Percentiles rank a stretch among this genome's conserved stretches.
phyloP scores from a whole-genome alignment of 2,797 vertebrate species.

The Triplophysa yarkandensis region DNA sequence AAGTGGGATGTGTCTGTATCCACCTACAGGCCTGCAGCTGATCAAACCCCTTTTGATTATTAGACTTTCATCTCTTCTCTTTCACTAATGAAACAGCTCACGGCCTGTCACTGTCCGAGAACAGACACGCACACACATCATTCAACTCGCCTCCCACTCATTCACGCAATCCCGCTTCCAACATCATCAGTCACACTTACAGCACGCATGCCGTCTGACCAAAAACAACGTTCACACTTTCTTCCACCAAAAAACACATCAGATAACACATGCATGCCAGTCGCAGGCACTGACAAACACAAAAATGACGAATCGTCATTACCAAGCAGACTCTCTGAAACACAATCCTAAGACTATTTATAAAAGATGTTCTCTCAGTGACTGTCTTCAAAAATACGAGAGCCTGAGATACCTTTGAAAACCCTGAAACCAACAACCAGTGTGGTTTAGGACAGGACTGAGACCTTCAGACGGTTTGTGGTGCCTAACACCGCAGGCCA shows the following conservation, averaged over 20 bases:
- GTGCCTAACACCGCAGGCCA: conserved; percentile 8
- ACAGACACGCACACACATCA: conserved; percentile 15
- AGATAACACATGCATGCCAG: conserved; percentile 28
- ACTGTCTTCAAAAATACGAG: background rate
- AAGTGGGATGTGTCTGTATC: conserved; percentile 16
- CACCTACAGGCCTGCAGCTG: conserved; percentile 41
- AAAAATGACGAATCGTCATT: conserved; percentile 42
- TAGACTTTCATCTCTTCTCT: conserved; percentile 43
- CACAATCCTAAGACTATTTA: background rate
- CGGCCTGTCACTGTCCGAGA: conserved; percentile 29
- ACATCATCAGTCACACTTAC: conserved; percentile 40
- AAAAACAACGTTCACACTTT: conserved; percentile 46
- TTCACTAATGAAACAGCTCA: conserved; percentile 44
- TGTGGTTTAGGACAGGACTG: conserved; percentile 10
- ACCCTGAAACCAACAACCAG: background rate
- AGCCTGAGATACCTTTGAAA: background rate
- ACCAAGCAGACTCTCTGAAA: background rate
- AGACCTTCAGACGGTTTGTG: conserved; percentile 17
- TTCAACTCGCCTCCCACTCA: conserved; percentile 47
- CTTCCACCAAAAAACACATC: conserved; percentile 24
- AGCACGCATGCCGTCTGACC: conserved; percentile 20
- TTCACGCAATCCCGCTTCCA: conserved; percentile 51
- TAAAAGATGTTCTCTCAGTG: background rate
- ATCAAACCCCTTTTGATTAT: conserved; percentile 53
- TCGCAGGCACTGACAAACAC: conserved; percentile 35